Evolutionary conservation across 2,113 vertebrate genomes (phyloP).

Genomic region (Sinocyclocheilus grahami): DNA sequence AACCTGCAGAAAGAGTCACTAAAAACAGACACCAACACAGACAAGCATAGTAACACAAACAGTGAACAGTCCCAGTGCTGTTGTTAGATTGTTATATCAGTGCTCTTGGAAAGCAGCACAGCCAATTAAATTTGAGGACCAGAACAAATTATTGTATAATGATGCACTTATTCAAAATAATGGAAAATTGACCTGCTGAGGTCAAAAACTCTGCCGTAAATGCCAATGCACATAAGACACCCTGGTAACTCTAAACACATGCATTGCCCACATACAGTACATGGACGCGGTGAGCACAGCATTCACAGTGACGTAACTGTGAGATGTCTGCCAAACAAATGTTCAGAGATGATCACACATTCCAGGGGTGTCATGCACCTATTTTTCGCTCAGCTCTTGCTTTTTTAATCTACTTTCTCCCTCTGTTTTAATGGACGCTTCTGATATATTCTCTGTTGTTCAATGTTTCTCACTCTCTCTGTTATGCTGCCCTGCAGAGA

Average conservation of each 20-base stretch:
- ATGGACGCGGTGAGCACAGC: background rate
- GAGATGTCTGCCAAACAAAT: background rate
- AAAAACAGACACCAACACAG: background rate
- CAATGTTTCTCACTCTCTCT: background rate
- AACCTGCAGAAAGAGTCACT: background rate
- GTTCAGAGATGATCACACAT: conserved; percentile 9
- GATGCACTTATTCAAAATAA: background rate
- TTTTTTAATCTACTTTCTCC: background rate
- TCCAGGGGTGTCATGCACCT: background rate
- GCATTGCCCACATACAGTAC: conserved; percentile 15
- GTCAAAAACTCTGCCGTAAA: background rate
- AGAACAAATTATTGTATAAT: background rate
- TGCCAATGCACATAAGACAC: background rate
- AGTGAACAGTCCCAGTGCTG: background rate
- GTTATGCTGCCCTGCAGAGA: background rate
- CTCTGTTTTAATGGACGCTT: background rate
- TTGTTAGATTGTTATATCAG: background rate
- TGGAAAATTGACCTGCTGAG: background rate
- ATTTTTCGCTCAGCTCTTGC: background rate
- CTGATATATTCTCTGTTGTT: background rate
- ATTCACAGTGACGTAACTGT: conserved; percentile 1
- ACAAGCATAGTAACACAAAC: background rate
- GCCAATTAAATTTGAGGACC: background rate
- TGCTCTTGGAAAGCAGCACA: background rate
- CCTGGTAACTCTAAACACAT: conserved; percentile 24